Conservation (phyloP, 2,888 invertebrate species). For the Synanthedon andrenaeformis region DNA sequence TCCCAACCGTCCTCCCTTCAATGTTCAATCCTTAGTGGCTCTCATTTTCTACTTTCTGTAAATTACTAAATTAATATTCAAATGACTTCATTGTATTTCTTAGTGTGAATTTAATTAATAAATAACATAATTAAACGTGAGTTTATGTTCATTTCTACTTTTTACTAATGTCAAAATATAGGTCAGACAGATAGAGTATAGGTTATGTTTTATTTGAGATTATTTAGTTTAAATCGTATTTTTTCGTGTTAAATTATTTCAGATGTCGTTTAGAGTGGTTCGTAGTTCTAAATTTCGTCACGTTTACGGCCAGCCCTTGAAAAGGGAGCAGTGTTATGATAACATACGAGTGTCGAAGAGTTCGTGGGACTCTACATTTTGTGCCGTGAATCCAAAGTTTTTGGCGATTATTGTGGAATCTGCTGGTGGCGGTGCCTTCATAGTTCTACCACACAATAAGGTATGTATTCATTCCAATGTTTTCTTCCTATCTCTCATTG, state of each 20-base stretch:
- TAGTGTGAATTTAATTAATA: constrained; percentile 49
- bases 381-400: constrained; percentile 98
- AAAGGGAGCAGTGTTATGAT: constrained; percentile 97
- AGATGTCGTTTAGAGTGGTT: constrained; percentile 97
- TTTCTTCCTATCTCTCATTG: not conserved
- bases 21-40: constrained; percentile 68
- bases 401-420: constrained; percentile 97
- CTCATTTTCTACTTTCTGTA: constrained; percentile 59
- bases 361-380: constrained; percentile 98
- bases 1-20: constrained; percentile 71
- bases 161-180: constrained; percentile 61
- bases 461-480: constrained; percentile 46
- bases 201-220: constrained; percentile 63
- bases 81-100: constrained; percentile 63
- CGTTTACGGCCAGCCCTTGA: constrained; percentile 89
- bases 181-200: constrained; percentile 54
- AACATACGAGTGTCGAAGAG: constrained; percentile 97
- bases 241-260: constrained; percentile 33
- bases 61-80: constrained; percentile 47
- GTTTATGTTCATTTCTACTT: constrained; percentile 34
- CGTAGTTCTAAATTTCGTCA: constrained; percentile 98
- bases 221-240: constrained; percentile 25
- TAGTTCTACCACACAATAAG: constrained; percentile 93
- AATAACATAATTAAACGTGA: constrained; percentile 54
- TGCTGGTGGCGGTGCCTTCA: constrained; percentile 95